Conservation (phyloP, 2,797 vertebrate genomes). For the Alectoris magna region DNA sequence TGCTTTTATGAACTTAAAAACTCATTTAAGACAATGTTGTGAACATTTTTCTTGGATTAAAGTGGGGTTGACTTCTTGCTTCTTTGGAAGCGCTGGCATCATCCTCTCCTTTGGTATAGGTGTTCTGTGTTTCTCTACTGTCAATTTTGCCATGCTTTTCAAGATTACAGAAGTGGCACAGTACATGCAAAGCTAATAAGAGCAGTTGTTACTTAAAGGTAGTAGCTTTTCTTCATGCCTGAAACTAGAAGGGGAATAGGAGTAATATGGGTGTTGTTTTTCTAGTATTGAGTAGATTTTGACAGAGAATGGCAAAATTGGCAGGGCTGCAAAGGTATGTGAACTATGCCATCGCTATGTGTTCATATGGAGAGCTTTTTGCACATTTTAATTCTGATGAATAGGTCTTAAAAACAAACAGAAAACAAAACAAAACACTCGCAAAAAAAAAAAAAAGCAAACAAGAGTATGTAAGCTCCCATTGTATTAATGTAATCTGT, state of each 20-base stretch:
- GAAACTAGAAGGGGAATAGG: background rate
- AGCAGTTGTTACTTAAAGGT: background rate
- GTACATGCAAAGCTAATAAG: background rate
- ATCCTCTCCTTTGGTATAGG: background rate
- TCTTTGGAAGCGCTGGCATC: background rate
- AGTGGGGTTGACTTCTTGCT: background rate
- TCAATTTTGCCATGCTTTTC: background rate
- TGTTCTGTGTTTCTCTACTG: background rate
- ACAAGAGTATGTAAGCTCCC: background rate
- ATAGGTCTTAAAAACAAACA: background rate
- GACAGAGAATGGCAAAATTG: background rate
- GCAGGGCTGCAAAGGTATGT: background rate
- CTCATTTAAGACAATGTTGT: background rate
- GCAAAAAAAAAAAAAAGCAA: background rate
- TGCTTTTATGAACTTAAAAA: background rate
- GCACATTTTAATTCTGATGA: background rate
- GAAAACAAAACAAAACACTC: background rate
- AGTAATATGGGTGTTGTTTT: background rate
- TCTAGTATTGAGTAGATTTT: background rate
- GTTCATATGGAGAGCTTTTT: background rate
- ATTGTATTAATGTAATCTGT: fast-evolving
- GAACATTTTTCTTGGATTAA: background rate
- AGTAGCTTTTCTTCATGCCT: background rate
- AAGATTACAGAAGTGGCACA: background rate
- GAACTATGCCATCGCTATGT: background rate